Percentiles rank a stretch among this genome's conserved stretches.
These are phyloP conservation scores for Pristionchus japonicus DNA, from an alignment of 2,888 invertebrate genomes.

Conservation along the genomic window DNA sequence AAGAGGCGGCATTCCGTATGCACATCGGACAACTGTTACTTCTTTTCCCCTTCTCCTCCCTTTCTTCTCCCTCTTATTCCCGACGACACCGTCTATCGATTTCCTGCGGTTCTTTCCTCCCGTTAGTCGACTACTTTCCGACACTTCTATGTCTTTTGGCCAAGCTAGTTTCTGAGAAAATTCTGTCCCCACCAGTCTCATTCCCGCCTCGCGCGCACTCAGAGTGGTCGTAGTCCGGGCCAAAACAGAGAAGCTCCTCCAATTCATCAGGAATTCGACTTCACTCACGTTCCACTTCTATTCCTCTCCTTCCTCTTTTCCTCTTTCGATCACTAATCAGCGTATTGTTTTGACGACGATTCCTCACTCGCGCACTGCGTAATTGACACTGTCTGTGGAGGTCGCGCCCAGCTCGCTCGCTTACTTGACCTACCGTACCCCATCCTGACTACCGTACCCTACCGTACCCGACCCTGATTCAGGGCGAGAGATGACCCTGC, in stretches of 20 bases:
- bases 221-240: too few species aligned
- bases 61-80: not conserved
- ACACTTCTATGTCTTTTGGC: too few species aligned
- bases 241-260: too few species aligned
- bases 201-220: too few species aligned
- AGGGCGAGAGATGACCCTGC: not conserved
- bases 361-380: not conserved
- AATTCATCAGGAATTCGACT: not conserved
- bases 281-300: not conserved
- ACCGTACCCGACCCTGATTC: not conserved
- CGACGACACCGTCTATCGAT: conserved; percentile 17
- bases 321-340: not conserved
- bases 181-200: too few species aligned
- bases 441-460: not conserved
- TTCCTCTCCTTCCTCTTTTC: not conserved
- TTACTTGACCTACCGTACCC: not conserved
- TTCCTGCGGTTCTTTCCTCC: not conserved
- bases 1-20: not conserved
- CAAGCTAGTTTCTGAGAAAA: too few species aligned
- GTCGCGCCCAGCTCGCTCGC: not conserved
- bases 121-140: not conserved
- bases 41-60: not conserved
- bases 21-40: not conserved
- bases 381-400: not conserved
- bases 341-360: not conserved